phyloP scores from a whole-genome alignment of 2,888 invertebrate genomes.

The Nemapogon koenigi region DNA sequence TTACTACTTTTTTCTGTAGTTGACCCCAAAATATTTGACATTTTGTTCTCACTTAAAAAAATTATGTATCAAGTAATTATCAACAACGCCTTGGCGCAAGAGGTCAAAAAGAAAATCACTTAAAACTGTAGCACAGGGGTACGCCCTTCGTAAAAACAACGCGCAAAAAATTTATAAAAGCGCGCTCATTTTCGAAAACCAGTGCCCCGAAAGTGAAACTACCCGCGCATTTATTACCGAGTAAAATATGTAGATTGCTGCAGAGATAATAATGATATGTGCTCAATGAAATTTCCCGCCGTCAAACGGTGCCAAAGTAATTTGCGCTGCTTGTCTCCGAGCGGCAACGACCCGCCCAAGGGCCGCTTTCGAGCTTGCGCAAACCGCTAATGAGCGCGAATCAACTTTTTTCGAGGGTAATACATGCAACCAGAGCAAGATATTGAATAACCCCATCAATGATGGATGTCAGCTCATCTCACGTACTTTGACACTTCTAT shows the following conservation, averaged over 20 bases:
- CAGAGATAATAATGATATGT: conserved; percentile 65
- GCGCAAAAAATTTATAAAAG: conserved; percentile 47
- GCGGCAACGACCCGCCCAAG: conserved; percentile 54
- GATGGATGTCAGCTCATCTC: too few species aligned
- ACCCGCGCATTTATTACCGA: conserved; percentile 59
- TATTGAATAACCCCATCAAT: conserved; percentile 7
- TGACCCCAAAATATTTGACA: conserved; percentile 9
- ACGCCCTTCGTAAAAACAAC: conserved; percentile 51
- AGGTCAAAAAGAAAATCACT: conserved; percentile 65
- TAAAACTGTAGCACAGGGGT: conserved; percentile 63
- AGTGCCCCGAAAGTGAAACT: conserved; percentile 63
- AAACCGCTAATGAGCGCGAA: conserved; percentile 55
- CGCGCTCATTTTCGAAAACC: conserved; percentile 62
- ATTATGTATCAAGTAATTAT: conserved; percentile 52
- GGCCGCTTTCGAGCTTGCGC: conserved; percentile 63
- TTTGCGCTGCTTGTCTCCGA: conserved; percentile 62
- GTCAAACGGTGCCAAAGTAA: conserved; percentile 66
- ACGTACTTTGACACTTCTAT: too few species aligned
- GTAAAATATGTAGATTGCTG: conserved; percentile 64
- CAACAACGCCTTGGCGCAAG: conserved; percentile 54
- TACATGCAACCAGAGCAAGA: conserved; percentile 20
- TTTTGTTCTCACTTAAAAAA: conserved; percentile 38
- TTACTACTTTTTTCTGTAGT: conserved; percentile 3
- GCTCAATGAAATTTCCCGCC: conserved; percentile 65
- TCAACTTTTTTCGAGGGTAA: conserved; percentile 46